Base-by-base conservation (phyloP, 2,888 invertebrate species). In the Oxycera nigricornis region DNA sequence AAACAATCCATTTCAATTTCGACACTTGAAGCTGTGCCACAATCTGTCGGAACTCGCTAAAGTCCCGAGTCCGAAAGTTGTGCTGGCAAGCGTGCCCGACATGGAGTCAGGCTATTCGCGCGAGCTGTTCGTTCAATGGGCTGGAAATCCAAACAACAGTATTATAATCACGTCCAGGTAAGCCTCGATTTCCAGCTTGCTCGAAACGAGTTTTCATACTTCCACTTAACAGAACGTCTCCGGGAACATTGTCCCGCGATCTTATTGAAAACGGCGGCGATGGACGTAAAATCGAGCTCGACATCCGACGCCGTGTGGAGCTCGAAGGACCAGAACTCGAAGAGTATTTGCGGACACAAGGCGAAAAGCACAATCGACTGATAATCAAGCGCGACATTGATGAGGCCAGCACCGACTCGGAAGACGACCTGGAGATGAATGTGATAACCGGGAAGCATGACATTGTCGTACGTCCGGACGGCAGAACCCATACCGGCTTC, bases 111-210 rank as follows among this genome's bases (percentile, higher is more conserved):
- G 99, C 0, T 98, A 94, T 85, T 93, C 98, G 0, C 87, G 98
- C 73, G 98, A 99, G 81, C 87, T 99, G 26, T 98, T 99, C 84
- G 86, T 97, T 1, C 92, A 94, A 80, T 99, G 98, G 98, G 95
- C 96, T 73, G 89, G 91, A 0, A 94, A 96, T 86, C 88, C 94
- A 1, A 93, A 94, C 82, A 99, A 99, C 83, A 95, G 96, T 82
- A 94, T 99, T 78, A 95, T 99, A 77, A 87, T 99, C 73, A 98
- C 98, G 0, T 92, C 94, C 82, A 87, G 92, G 92, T 87, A 87
- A 76, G 68, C 61, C 11, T 65, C 14, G 17, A 50, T n/a, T 50
- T 50, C 17, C 35, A 35, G 35, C 39, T 68, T 50, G 24, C 9
- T 55, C 30, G 14, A 61, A n/a, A n/a, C n/a, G n/a, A n/a, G 39